Evolutionary conservation across 2,113 vertebrate species (phyloP).

Genomic region (Orcinus orca): DNA sequence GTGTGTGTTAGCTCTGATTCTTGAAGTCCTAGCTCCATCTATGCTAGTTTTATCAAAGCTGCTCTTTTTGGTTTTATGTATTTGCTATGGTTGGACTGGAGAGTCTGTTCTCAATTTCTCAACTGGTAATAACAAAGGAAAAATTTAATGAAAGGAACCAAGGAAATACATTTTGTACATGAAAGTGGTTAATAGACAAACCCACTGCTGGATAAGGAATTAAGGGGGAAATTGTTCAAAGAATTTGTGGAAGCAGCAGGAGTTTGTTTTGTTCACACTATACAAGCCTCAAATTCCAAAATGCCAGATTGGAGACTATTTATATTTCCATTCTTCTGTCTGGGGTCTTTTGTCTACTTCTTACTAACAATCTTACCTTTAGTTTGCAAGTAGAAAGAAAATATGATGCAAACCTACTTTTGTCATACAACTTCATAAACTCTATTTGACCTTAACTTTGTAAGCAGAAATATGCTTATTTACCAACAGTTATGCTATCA

Average conservation of each 20-base stretch:
- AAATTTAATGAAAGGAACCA: conserved; percentile 14
- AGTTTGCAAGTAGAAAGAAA: background rate
- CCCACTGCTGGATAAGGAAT: background rate
- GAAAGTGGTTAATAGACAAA: background rate
- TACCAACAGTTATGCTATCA: background rate
- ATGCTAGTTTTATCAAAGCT: background rate
- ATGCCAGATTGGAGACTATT: background rate
- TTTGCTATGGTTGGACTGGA: background rate
- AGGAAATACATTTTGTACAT: background rate
- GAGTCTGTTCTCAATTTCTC: conserved; percentile 6
- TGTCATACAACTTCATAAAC: background rate
- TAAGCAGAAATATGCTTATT: background rate
- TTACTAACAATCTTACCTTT: background rate
- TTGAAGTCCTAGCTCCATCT: conserved; percentile 7
- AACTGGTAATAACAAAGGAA: background rate
- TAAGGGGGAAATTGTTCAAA: background rate
- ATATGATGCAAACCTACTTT: background rate
- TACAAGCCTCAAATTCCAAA: conserved; percentile 13
- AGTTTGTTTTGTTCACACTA: background rate
- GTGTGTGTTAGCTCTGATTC: conserved; percentile 30
- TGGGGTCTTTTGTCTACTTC: background rate
- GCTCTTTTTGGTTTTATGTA: background rate
- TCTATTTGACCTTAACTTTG: background rate
- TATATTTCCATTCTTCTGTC: background rate
- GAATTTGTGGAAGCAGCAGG: background rate